Percentiles rank a stretch among this genome's conserved stretches.
These are phyloP conservation scores for Nyctalus aviator DNA, from an alignment of 2,797 vertebrate genomes.

Conservation along the genomic window DNA sequence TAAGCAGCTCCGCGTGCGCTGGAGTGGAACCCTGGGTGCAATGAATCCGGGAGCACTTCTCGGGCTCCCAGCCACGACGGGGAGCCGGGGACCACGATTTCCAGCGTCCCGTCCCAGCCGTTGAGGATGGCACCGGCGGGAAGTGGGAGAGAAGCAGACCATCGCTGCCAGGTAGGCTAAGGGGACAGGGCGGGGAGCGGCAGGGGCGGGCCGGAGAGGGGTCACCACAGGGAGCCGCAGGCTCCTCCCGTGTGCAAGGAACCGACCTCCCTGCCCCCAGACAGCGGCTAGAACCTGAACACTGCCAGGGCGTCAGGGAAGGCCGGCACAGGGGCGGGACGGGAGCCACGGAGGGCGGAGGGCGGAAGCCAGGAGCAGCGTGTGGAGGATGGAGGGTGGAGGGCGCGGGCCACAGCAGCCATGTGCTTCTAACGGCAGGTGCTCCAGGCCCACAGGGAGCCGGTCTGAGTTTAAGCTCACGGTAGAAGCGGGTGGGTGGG, in stretches of 20 bases:
- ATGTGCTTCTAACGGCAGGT: fast-evolving
- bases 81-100: background rate
- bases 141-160: background rate
- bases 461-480: background rate
- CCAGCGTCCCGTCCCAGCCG: background rate
- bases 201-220: fast-evolving
- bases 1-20: background rate
- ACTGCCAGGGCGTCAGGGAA: no score
- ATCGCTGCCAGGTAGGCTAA: background rate
- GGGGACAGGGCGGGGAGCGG: background rate
- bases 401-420: background rate
- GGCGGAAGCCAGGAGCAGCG: background rate
- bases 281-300: background rate
- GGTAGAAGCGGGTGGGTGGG: no score
- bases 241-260: background rate
- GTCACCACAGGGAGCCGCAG: background rate
- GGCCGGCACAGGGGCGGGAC: fast-evolving
- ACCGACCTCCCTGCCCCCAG: background rate
- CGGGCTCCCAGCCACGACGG: background rate
- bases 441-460: background rate
- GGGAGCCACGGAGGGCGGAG: fast-evolving
- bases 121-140: background rate
- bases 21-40: no score
- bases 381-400: fast-evolving
- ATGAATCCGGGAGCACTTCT: background rate